Evolutionary conservation across 2,888 invertebrate genomes (phyloP).

Genomic region (Malthinus flaveolus): DNA sequence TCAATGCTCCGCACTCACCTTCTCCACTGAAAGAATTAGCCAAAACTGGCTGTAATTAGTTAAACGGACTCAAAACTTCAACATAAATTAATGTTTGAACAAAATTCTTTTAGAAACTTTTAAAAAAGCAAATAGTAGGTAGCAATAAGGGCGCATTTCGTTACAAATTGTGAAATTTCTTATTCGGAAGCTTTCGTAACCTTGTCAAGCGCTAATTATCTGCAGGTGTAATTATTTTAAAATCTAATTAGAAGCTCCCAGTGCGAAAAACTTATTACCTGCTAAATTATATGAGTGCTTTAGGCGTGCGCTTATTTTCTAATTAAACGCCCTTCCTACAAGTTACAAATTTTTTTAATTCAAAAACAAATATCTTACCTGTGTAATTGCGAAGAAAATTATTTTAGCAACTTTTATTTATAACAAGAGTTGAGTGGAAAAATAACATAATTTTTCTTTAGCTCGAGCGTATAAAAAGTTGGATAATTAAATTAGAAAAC

Average conservation of each 20-base stretch:
- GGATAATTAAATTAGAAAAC: too few relatives aligned
- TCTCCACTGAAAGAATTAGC: too few relatives aligned
- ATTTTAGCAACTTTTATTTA: background rate
- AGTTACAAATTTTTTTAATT: conserved; percentile 11
- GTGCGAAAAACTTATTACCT: conserved; percentile 41
- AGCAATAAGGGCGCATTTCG: background rate
- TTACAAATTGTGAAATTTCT: conserved; percentile 4
- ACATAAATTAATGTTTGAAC: too few relatives aligned
- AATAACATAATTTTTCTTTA: too few relatives aligned
- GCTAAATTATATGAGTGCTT: conserved; percentile 32
- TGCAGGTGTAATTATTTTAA: conserved; percentile 42
- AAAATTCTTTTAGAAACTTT: too few relatives aligned
- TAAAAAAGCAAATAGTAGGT: too few relatives aligned
- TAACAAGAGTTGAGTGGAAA: too few relatives aligned
- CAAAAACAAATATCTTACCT: conserved; percentile 4
- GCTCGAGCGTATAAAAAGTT: too few relatives aligned
- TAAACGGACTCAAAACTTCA: too few relatives aligned
- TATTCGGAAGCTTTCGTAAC: conserved; percentile 24
- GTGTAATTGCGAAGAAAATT: conserved; percentile 4
- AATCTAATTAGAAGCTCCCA: conserved; percentile 41
- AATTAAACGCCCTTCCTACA: conserved; percentile 19
- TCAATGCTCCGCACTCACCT: too few relatives aligned
- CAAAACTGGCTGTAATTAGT: too few relatives aligned
- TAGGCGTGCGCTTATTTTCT: conserved; percentile 21
- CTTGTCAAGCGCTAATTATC: conserved; percentile 41